phyloP scores from a whole-genome alignment of 2,113 vertebrate genomes.

The Phrynosoma platyrhinos region DNA sequence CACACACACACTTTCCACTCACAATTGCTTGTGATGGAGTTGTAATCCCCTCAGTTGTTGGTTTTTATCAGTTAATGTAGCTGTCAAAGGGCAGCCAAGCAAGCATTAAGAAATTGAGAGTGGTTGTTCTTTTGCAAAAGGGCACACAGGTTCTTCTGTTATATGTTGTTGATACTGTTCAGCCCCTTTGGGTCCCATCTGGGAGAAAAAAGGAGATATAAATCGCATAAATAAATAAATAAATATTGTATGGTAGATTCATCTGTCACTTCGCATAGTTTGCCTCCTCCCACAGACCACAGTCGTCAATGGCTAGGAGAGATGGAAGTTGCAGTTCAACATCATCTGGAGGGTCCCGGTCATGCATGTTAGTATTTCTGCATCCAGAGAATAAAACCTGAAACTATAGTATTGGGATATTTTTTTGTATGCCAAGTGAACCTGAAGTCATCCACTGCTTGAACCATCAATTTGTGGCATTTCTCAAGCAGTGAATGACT shows the following conservation, averaged over 20 bases:
- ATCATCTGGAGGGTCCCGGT: neutral
- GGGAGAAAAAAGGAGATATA: no score
- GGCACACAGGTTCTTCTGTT: slow-evolving; percentile 10
- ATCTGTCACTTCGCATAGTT: slow-evolving; percentile 12
- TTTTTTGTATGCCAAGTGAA: neutral
- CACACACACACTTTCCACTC: no score
- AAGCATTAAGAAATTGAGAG: neutral
- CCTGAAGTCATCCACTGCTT: slow-evolving; percentile 5
- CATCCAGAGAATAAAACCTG: neutral
- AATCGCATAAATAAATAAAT: no score
- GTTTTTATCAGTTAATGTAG: neutral
- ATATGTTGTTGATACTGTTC: slow-evolving; percentile 45
- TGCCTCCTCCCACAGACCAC: slow-evolving; percentile 33
- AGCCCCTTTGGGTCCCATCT: no score
- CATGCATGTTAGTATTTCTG: slow-evolving; percentile 37
- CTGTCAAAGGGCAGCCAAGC: neutral
- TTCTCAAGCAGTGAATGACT: slow-evolving; percentile 38
- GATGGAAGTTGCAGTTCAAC: neutral
- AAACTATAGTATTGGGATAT: neutral
- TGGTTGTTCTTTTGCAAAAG: neutral
- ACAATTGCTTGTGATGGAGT: neutral
- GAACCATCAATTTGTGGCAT: slow-evolving; percentile 38
- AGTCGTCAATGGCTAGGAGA: neutral
- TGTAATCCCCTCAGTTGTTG: neutral
- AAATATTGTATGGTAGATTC: no score